phyloP scores from a whole-genome alignment of 2,797 vertebrate species.

The Phataginus tetradactyla region DNA sequence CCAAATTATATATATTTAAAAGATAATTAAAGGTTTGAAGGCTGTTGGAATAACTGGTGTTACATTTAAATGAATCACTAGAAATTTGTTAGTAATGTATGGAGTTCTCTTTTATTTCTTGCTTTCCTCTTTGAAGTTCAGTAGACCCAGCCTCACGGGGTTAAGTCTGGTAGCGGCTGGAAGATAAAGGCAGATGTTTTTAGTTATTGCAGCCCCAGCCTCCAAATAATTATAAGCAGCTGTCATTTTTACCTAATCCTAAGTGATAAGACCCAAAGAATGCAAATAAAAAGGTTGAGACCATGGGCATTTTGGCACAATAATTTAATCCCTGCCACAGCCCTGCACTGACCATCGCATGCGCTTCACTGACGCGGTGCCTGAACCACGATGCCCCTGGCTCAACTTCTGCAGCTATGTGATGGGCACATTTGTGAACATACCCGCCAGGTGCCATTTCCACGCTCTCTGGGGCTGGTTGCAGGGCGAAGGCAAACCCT shows the following conservation, averaged over 20 bases:
- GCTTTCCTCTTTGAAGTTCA: slow-evolving; percentile 86
- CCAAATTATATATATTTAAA: slow-evolving; percentile 93
- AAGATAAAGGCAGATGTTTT: slow-evolving; percentile 91
- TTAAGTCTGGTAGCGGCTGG: slow-evolving; percentile 85
- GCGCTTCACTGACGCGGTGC: slow-evolving; percentile 24
- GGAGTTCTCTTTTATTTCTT: slow-evolving; percentile 87
- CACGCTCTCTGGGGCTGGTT: slow-evolving; percentile 26
- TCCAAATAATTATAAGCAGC: slow-evolving; percentile 90
- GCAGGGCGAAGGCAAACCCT: slow-evolving; percentile 31
- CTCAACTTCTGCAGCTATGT: slow-evolving; percentile 23
- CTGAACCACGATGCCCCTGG: not conserved
- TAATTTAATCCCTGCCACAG: slow-evolving; percentile 52
- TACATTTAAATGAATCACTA: slow-evolving; percentile 89
- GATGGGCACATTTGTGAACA: slow-evolving; percentile 29
- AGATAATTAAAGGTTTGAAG: slow-evolving; percentile 93
- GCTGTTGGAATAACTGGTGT: slow-evolving; percentile 88
- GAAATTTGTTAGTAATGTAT: slow-evolving; percentile 87
- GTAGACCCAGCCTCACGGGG: slow-evolving; percentile 84
- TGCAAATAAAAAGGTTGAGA: slow-evolving; percentile 85
- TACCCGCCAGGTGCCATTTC: not conserved
- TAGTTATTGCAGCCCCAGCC: slow-evolving; percentile 88
- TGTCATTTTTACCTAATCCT: slow-evolving; percentile 88
- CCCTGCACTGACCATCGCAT: slow-evolving; percentile 36
- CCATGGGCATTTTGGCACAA: slow-evolving; percentile 34
- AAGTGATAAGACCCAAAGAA: slow-evolving; percentile 87